A percentile compares a stretch with the other conserved stretches of the same genome.
phyloP scores from a whole-genome alignment of 2,888 invertebrate species.

The Hydroisotoma schaefferi region DNA sequence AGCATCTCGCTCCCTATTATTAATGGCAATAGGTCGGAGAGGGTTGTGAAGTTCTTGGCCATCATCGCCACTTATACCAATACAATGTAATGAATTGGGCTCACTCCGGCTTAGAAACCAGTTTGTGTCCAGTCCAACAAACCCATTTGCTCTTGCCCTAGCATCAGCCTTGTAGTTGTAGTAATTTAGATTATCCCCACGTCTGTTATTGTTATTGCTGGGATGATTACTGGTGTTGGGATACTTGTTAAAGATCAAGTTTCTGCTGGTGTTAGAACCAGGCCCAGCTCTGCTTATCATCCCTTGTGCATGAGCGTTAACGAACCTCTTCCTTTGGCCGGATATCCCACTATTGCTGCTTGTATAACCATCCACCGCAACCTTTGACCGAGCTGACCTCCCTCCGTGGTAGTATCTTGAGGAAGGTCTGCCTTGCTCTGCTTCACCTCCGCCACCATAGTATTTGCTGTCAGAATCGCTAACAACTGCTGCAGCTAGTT shows the following conservation, averaged over 20 bases:
- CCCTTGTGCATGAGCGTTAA: conserved; percentile 20
- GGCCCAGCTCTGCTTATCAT: conserved; percentile 13
- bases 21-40: no score
- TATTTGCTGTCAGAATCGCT: conserved; percentile 39
- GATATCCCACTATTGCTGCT: conserved; percentile 1
- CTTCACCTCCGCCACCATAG: conserved; percentile 7
- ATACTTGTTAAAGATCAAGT: conserved; percentile 15
- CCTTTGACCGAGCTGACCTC: conserved; percentile 36
- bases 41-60: neutral
- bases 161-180: no score
- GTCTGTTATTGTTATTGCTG: neutral
- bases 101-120: conserved; percentile 79
- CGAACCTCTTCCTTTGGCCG: conserved; percentile 2
- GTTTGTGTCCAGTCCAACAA: conserved; percentile 59
- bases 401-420: conserved; percentile 25
- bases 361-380: conserved; percentile 19
- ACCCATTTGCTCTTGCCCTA: no score
- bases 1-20: conserved; percentile 3
- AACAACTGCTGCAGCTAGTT: conserved; percentile 35
- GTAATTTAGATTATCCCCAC: no score
- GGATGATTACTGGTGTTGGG: conserved; percentile 7
- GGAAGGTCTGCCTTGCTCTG: neutral
- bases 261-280: neutral
- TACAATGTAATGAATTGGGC: conserved; percentile 64
- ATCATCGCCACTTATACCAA: conserved; percentile 14